Conservation (phyloP, 1,140 invertebrate genomes). For the Lepidostoma basale region DNA sequence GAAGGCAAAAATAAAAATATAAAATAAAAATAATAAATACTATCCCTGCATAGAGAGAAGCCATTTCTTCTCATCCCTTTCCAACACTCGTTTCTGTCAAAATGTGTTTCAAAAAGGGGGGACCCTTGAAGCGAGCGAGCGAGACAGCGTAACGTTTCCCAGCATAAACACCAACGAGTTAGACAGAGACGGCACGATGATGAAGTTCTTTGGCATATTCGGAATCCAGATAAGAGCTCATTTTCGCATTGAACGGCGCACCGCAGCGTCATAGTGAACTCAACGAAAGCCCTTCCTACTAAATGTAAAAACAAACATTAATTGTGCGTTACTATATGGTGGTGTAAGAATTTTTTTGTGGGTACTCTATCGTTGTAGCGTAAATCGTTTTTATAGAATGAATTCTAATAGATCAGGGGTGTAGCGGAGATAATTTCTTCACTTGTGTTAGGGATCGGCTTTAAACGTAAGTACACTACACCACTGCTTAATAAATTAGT, state of each 20-base stretch:
- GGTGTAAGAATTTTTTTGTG: too few species aligned
- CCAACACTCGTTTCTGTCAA: slow-evolving; percentile 24
- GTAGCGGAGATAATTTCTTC: slow-evolving; percentile 26
- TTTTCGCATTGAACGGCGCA: background rate
- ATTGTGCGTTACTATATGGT: too few species aligned
- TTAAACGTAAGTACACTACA: background rate
- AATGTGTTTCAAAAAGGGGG: slow-evolving; percentile 15
- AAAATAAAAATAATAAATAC: too few species aligned
- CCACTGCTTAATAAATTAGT: slow-evolving; percentile 9
- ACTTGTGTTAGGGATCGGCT: slow-evolving; percentile 32
- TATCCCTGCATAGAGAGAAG: too few species aligned
- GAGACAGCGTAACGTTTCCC: slow-evolving; percentile 3
- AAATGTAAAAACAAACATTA: too few species aligned
- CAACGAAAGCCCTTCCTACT: too few species aligned
- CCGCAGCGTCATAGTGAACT: background rate
- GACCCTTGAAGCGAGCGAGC: slow-evolving; percentile 8
- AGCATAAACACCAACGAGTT: background rate
- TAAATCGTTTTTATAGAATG: too few species aligned
- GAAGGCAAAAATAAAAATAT: too few species aligned
- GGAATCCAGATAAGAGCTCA: background rate
- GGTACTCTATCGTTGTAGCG: too few species aligned
- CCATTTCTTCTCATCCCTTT: slow-evolving; percentile 2
- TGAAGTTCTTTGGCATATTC: slow-evolving; percentile 22
- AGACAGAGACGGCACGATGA: background rate
- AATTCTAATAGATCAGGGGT: too few species aligned